Base-by-base conservation (phyloP, 2,113 vertebrate species). In the Todiramphus saurophagus region DNA sequence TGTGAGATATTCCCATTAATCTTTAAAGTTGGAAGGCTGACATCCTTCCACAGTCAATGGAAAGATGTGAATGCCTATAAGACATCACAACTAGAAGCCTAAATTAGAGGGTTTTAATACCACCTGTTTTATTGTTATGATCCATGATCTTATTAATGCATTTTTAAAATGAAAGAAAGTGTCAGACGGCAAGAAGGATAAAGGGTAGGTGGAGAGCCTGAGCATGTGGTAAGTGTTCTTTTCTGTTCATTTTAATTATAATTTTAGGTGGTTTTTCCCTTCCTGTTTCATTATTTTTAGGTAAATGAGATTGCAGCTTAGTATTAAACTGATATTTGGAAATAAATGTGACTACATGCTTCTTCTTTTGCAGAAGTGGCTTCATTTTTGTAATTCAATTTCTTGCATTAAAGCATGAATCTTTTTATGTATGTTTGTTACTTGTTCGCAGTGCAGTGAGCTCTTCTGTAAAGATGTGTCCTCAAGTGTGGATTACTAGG, bases 111-210 rank as follows among this genome's bases (percentile, higher is more conserved):
- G 48, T 18, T 95, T 89, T 89, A 93, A 87, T 94, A 37, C 33
- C 77, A 84, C 74, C 30, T 91, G 53, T 87, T 96, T 95, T 85
- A 84, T 72, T 92, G 55, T 87, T 95, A 41, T 86, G 81, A 95
- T 94, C 74, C 27, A 27, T 92, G 39, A 85, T 83, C 62, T 76
- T 94, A 66, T 80, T 92, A 88, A 88, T 37, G 10, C 69, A 33
- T 46, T 85, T 97, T 84, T 89, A 44, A 79, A 93, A 80, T 62
- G 62, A 90, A 80, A 94, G 75, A 46, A 92, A 87, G 48, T 81
- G 87, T 91, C 83, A 93, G 53, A 59, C 1, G 0, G 85, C 75
- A 90, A 25, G 74, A 94, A 87, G 51, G 62, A 89, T 91, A 68
- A 93, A 78, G 55, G 62, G 63, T 93, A 89, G 83, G 88, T 81